These are phyloP conservation scores for Chelidonichthys spinosus DNA, from an alignment of 2,797 vertebrate genomes.

Conservation along the genomic window DNA sequence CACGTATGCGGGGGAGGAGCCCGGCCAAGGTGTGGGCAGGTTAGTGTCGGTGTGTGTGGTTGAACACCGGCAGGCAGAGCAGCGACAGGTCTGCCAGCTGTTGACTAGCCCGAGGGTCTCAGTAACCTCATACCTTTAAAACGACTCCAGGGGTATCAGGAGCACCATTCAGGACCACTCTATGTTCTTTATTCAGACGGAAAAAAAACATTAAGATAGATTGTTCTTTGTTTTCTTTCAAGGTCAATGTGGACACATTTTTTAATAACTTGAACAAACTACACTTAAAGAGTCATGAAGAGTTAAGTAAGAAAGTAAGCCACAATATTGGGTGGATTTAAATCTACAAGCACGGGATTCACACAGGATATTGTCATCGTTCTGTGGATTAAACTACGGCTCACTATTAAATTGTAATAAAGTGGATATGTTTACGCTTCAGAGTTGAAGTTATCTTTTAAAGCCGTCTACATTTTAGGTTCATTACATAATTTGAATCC, in stretches of 20 bases:
- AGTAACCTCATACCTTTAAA: slow-evolving; percentile 53
- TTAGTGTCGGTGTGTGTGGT: slow-evolving; percentile 53
- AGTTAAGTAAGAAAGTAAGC: not conserved
- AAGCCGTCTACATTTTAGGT: slow-evolving; percentile 15
- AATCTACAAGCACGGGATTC: slow-evolving; percentile 23
- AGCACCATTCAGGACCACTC: not conserved
- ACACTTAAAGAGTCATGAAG: not conserved
- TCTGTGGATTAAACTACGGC: slow-evolving; percentile 41
- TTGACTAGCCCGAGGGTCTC: slow-evolving; percentile 43
- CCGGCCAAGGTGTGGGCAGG: slow-evolving; percentile 50
- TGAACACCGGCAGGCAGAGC: slow-evolving; percentile 33
- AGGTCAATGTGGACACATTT: not conserved
- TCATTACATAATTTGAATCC: slow-evolving; percentile 10
- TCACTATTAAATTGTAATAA: slow-evolving; percentile 33
- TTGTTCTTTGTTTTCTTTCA: not conserved
- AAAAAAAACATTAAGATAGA: not conserved
- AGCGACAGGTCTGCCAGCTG: slow-evolving; percentile 66
- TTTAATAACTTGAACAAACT: not conserved
- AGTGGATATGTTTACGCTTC: slow-evolving; percentile 31
- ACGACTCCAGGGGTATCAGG: slow-evolving; percentile 6
- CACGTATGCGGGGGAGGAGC: slow-evolving; percentile 40
- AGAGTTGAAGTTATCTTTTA: slow-evolving; percentile 14
- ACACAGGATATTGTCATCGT: slow-evolving; percentile 55
- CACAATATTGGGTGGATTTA: slow-evolving; percentile 39
- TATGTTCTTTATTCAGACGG: not conserved